Evolutionary conservation across 2,888 invertebrate genomes (phyloP).

Genomic region (Pachydiplax longipennis): DNA sequence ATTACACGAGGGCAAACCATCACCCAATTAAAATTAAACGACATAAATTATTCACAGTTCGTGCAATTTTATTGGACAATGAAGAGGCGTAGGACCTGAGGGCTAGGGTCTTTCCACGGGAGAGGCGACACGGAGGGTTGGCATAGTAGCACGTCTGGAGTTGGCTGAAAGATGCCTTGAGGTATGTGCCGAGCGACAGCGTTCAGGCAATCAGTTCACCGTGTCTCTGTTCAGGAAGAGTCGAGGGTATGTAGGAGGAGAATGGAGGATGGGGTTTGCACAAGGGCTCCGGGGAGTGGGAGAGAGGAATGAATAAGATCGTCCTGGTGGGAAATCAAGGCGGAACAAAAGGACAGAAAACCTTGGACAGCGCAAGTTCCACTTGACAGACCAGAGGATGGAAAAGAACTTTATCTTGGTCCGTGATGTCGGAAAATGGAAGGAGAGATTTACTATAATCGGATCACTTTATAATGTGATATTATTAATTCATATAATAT

Average conservation of each 20-base stretch:
- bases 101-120: not conserved
- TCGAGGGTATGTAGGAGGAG: not conserved
- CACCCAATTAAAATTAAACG: slow-evolving; percentile 53
- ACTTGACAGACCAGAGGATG: not conserved
- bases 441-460: not conserved
- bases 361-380: not conserved
- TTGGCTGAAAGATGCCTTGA: not conserved
- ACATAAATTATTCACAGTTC: slow-evolving; percentile 52
- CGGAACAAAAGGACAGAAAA: not conserved
- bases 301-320: not conserved
- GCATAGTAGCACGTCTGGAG: not conserved
- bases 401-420: not conserved
- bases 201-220: not conserved
- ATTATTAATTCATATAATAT: no score
- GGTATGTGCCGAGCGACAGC: not conserved
- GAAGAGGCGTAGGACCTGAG: not conserved
- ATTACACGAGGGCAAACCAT: slow-evolving; percentile 49
- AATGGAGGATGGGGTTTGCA: not conserved
- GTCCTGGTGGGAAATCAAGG: not conserved
- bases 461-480: no score
- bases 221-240: not conserved
- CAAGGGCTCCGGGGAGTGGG: not conserved
- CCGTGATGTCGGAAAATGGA: not conserved
- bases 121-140: no score
- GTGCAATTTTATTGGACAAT: slow-evolving; percentile 51